Evolutionary conservation across 2,888 invertebrate species (phyloP).

Genomic region (Toxonevra muliebris): DNA sequence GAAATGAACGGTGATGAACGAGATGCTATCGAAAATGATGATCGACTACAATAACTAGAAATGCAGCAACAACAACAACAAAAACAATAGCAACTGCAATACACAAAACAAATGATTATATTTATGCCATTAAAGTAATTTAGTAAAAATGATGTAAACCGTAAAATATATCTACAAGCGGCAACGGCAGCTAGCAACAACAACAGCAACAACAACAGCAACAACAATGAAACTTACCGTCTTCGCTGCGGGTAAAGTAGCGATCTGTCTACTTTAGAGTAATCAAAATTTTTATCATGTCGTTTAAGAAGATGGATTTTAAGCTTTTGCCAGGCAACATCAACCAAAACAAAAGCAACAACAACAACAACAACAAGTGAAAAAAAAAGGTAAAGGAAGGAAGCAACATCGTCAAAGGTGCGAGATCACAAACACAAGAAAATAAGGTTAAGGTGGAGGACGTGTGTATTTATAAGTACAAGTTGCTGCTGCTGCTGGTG

Average conservation of each 20-base stretch:
- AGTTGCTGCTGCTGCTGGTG: too few species aligned
- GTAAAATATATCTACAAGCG: conserved; percentile 20
- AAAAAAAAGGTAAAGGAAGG: too few species aligned
- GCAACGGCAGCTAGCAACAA: conserved; percentile 21
- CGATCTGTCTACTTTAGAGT: conserved; percentile 58
- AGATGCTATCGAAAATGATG: conserved; percentile 10
- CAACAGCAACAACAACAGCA: conserved; percentile 4
- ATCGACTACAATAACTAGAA: background rate
- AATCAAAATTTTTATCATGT: conserved; percentile 51
- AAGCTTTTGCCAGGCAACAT: too few species aligned
- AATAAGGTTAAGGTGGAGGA: too few species aligned
- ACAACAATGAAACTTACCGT: conserved; percentile 32
- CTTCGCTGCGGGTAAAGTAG: conserved; percentile 60
- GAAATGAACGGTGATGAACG: conserved; percentile 7
- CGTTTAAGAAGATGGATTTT: conserved; percentile 35
- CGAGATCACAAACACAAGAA: too few species aligned
- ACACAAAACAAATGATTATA: conserved; percentile 55
- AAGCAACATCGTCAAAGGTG: too few species aligned
- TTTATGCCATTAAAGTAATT: conserved; percentile 63
- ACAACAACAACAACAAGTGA: background rate
- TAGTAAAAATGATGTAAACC: conserved; percentile 53
- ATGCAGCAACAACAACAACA: background rate
- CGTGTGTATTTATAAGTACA: too few species aligned
- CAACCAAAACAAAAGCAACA: too few species aligned
- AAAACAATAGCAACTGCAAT: conserved; percentile 7